Base-by-base conservation (phyloP, 2,888 invertebrate species). In the Eilema griseolum region DNA sequence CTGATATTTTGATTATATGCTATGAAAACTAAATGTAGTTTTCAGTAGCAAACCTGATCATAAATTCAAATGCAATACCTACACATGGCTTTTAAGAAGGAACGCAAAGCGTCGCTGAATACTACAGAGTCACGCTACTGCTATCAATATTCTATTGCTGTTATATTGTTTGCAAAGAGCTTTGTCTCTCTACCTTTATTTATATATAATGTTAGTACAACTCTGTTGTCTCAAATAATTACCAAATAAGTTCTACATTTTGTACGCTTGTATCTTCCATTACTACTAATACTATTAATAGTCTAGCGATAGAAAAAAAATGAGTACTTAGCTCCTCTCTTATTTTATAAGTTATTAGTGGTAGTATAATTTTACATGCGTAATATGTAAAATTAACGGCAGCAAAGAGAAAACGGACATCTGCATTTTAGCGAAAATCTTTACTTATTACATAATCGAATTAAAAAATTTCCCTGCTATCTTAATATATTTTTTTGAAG, bases 21-120 rank as follows among this genome's bases (percentile, higher is more conserved):
- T 75, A 79, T 78, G 78, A 76, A 82, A 84, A 80, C 76, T 76
- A 79, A 85, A 83, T 78, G 77, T 81, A 75, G 77, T 81, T 83
- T 83, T 82, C 76, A 79, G 82, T 79, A 75, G 74, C 74, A 69
- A 73, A 81, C 70, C 75, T 83, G 81, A 82, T 87, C 86, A 82
- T 87, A 87, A 86, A 88, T 88, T 85, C 84, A 85, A 87, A 86
- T 85, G 78, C 80, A 83, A 85, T 87, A n/a, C n/a, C n/a, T n/a
- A 79, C 83, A 80, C 82, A 81, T 77, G 81, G 75, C 76, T 73
- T 69, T 82, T 79, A 85, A 85, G 80, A 82, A 80, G 81, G 75
- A 69, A 70, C 76, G 70, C 75, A 81, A 77, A 85, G 80, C 79
- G 77, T 80, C 75, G 77, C 76, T 70, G 84, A 80, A 86, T 85